Base-by-base conservation (phyloP, 2,113 vertebrate species). In the Dendropsophus ebraccatus region DNA sequence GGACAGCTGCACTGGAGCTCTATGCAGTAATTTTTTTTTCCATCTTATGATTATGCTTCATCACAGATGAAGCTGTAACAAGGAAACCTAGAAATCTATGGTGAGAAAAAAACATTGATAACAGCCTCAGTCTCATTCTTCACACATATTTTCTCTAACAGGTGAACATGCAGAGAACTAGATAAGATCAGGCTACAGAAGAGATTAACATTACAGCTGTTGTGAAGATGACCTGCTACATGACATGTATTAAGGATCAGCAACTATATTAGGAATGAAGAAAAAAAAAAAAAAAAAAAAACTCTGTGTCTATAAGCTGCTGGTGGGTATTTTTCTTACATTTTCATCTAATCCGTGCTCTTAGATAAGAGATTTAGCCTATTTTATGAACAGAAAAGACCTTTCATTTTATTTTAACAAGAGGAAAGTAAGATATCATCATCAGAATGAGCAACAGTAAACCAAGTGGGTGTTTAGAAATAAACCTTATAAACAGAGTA, bases 131-230 rank as follows among this genome's bases (percentile, higher is more conserved):
- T 58, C 73, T 76, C 83, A 49, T 50, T 62, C 25, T 54, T 25
- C 23, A 16, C 5, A 35, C 60, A 79, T 56, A 50, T 60, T 54
- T 23, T 54, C 35, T 81, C 17, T 32, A 52, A 56, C 84, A 80
- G 76, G 84, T 84, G 83, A 80, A 58, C 65, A 73, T 56, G 35
- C 32, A 16, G n/a, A 28, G 76, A 86, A 79, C 32, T 10, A 58
- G 76, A 80, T 86, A 86, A 81, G 49, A 80, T 81, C 76, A 60
- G 65, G 35, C 62, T 72, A 73, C 62, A 72, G 62, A 80, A 72
- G 50, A 81, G 65, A 80, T 86, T 86, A 80, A 72, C 65, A 86
- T 86, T 86, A 86, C 76, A 80, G 84, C 76, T 86, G 84, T 73
- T 60, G 65, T 58, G n/a, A 80, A 32, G 84, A 80, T 86, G 76